These are phyloP conservation scores for Struthio camelus DNA, from an alignment of 2,113 vertebrate genomes.

Conservation along the genomic window DNA sequence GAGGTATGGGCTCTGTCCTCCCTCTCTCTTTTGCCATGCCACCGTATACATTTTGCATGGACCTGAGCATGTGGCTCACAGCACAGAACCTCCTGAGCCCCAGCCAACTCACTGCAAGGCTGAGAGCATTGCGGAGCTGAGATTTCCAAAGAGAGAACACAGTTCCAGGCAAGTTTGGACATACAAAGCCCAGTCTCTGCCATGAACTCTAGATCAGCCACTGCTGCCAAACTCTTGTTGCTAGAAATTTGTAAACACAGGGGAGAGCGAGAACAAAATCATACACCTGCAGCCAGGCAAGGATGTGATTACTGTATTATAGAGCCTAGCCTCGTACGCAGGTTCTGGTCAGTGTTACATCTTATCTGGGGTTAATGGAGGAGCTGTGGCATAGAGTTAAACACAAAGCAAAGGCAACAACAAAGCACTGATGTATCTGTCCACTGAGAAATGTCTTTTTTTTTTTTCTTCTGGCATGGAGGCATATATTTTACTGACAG, in stretches of 20 bases:
- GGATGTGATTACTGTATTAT: not conserved
- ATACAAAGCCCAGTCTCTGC: not conserved
- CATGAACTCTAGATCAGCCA: not conserved
- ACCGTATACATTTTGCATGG: not conserved
- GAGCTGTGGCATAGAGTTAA: not conserved
- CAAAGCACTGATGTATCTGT: not conserved
- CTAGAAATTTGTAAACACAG: not conserved
- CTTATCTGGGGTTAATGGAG: not conserved
- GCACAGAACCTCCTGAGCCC: not conserved
- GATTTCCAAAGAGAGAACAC: not conserved
- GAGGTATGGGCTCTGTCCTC: not conserved
- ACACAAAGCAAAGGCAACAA: not conserved
- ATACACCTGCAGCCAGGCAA: not conserved
- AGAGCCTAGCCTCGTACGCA: not conserved
- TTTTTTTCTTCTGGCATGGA: not conserved
- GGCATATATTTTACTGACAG: constrained; percentile 18
- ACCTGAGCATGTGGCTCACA: not conserved
- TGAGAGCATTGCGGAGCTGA: not conserved
- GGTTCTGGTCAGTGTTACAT: not conserved
- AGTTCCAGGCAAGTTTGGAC: not conserved
- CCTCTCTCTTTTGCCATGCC: not conserved
- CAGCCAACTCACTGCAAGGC: not conserved
- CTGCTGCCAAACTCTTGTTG: not conserved
- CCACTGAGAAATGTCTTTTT: not conserved
- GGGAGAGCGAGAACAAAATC: not conserved